These are phyloP conservation scores for Pharmacophagus antenor DNA, from an alignment of 2,888 invertebrate species.

Conservation along the genomic window DNA sequence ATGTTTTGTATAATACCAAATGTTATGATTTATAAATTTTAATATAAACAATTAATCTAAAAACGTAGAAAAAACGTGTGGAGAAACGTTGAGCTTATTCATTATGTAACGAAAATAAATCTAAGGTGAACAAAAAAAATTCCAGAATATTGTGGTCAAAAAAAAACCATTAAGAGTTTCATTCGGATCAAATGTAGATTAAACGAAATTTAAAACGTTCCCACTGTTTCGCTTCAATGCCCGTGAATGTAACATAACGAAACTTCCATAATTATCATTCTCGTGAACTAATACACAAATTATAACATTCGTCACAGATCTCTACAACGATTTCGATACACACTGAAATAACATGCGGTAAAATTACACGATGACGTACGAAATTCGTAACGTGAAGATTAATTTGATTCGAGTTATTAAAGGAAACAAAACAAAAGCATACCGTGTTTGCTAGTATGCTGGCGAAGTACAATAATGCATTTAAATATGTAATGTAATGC, in stretches of 20 bases:
- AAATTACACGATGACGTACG: constrained; percentile 54
- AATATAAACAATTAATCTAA: background rate
- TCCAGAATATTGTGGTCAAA: constrained; percentile 36
- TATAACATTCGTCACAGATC: constrained; percentile 70
- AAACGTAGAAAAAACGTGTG: background rate
- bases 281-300: constrained; percentile 75
- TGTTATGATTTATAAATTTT: background rate
- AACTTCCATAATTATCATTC: constrained; percentile 72
- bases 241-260: constrained; percentile 61
- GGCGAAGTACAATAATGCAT: too few relatives aligned
- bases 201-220: constrained; percentile 69
- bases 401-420: constrained; percentile 37
- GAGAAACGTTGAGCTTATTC: background rate
- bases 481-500: too few relatives aligned
- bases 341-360: constrained; percentile 54
- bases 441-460: background rate
- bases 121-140: constrained; percentile 27
- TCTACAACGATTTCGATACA: constrained; percentile 53
- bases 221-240: constrained; percentile 74
- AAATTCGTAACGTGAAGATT: constrained; percentile 53
- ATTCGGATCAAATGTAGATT: constrained; percentile 71
- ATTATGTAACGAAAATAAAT: constrained; percentile 22
- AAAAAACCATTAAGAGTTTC: constrained; percentile 59
- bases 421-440: constrained; percentile 28
- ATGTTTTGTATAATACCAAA: background rate